These are phyloP conservation scores for Ostrea edulis DNA, from an alignment of 1,140 invertebrate genomes.

Conservation along the genomic window DNA sequence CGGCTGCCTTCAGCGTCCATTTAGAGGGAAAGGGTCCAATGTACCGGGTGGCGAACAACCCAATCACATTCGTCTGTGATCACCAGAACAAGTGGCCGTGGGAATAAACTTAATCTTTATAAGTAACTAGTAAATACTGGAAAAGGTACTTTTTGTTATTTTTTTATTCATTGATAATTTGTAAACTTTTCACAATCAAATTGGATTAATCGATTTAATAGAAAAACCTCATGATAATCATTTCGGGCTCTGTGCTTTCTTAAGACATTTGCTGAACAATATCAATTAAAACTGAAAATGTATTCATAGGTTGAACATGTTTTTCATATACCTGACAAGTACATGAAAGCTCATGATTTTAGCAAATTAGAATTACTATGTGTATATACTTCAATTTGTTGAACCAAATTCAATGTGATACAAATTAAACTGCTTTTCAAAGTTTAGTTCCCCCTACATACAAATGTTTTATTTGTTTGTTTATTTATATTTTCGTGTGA, in stretches of 20 bases:
- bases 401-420: neutral
- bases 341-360: no score
- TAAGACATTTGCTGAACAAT: no score
- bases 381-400: neutral
- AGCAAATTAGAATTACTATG: no score
- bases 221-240: no score
- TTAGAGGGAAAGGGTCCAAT: neutral
- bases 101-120: neutral
- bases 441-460: neutral
- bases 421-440: neutral
- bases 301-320: no score
- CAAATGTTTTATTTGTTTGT: constrained; percentile 12
- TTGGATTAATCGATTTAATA: no score
- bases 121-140: neutral
- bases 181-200: no score
- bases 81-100: constrained; percentile 23
- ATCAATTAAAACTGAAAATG: no score
- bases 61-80: constrained; percentile 28
- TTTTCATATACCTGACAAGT: no score
- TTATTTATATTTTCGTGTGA: constrained; percentile 2
- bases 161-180: neutral
- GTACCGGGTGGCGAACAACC: neutral
- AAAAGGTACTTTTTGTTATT: constrained; percentile 26
- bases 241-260: no score
- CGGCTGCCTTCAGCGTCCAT: constrained; percentile 13